Conservation (phyloP, 2,888 invertebrate genomes). For the Leptinotarsa juncta region DNA sequence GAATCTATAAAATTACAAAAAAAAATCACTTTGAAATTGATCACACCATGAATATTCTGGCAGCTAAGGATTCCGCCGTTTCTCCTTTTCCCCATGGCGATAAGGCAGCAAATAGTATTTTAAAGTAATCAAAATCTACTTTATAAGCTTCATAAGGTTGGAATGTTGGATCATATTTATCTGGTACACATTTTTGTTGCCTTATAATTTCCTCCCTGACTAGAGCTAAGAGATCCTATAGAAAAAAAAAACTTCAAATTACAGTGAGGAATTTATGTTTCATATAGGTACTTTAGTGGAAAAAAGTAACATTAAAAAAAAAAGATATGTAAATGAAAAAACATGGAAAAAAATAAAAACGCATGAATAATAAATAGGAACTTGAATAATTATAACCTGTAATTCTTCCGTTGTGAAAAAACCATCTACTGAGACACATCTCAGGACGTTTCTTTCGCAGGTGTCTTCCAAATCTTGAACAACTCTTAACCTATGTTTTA, state of each 20-base stretch:
- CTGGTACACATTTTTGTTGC: conserved; percentile 73
- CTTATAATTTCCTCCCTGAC: conserved; percentile 83
- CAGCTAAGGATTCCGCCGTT: conserved; percentile 83
- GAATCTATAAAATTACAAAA: too few relatives aligned
- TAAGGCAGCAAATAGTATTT: conserved; percentile 84
- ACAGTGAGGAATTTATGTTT: too few relatives aligned
- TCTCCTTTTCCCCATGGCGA: conserved; percentile 93
- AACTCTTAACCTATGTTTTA: conserved; percentile 91
- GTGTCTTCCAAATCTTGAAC: conserved; percentile 94
- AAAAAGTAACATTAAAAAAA: too few relatives aligned
- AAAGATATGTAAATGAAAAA: neutral
- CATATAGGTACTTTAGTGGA: too few relatives aligned
- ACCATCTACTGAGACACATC: conserved; percentile 81
- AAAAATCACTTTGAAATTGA: neutral
- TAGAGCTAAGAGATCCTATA: conserved; percentile 60
- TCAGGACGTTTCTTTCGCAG: conserved; percentile 86
- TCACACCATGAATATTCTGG: conserved; percentile 88
- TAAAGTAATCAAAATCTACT: conserved; percentile 91
- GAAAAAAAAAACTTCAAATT: conserved; percentile 24
- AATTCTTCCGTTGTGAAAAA: conserved; percentile 75
- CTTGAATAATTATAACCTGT: conserved; percentile 56
- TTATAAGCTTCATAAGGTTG: conserved; percentile 89
- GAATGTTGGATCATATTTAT: conserved; percentile 77
- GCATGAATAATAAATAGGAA: conserved; percentile 2
- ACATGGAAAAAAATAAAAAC: conserved; percentile 2